Base-by-base conservation (phyloP, 2,113 vertebrate species). In the Limnothrissa miodon region DNA sequence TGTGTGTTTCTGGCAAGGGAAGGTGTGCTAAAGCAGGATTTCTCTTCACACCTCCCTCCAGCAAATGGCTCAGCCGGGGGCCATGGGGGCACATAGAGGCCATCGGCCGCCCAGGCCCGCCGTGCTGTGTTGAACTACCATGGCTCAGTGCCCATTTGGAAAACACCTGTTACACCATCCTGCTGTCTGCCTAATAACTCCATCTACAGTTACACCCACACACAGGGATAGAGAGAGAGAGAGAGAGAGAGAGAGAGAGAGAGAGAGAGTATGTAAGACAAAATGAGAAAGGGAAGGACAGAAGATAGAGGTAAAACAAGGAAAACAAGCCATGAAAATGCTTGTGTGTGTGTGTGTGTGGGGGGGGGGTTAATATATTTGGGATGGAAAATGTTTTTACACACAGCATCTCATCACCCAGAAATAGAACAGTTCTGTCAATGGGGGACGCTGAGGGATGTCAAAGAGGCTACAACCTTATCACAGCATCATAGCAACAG, bases 121-220 rank as follows among this genome's bases (percentile, higher is more conserved):
- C 82, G 42, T 13, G 51, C 46, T 1, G 10, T 2, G 2, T 13
- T 48, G 88, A 85, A 89, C 87, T 89, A 89, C 82, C 1, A 85
- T 45, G 19, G 87, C 90, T 90, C 88, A 90, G 89, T 92, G 91
- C 85, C 90, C 92, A 93, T 94, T 93, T 92, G 90, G 92, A 92
- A 94, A 94, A 93, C 93, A 94, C 93, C 94, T 94, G 93, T 93
- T 93, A 89, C 85, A 89, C 90, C 91, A 87, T 89, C 88, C 89
- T 84, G 88, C 88, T 88, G 90, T 93, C 91, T 91, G 88, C 90
- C 89, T 92, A 93, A 93, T 92, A 91, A 93, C 90, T 92, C 87
- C 91, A 90, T 92, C 90, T 92, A 89, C 90, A 88, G 90, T 93
- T 93, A 92, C 91, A 92, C 83, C 21, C 42, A 3, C 29, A 46